Conservation (phyloP, 2,797 vertebrate genomes). For the Gastrophryne carolinensis region DNA sequence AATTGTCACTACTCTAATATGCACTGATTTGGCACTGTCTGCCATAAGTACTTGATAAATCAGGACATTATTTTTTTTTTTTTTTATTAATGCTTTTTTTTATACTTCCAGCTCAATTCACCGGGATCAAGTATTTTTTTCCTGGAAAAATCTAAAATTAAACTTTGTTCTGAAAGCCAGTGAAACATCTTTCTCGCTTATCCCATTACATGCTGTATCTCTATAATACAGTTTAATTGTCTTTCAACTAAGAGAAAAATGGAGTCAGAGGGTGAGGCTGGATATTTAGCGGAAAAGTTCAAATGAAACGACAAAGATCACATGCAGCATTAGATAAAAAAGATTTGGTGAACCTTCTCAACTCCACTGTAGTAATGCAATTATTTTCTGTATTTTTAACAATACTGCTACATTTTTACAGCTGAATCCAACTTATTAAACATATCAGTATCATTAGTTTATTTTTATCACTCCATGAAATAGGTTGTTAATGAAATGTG, state of each 20-base stretch:
- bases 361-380: constrained; percentile 9
- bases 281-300: neutral
- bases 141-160: neutral
- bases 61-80: neutral
- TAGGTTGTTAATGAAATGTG: neutral
- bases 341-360: neutral
- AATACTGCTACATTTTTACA: neutral
- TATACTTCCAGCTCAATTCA: neutral
- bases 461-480: neutral
- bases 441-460: neutral
- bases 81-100: neutral
- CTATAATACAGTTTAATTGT: constrained; percentile 1
- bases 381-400: constrained; percentile 8
- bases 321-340: neutral
- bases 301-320: constrained; percentile 1
- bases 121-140: neutral
- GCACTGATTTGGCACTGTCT: too few relatives aligned
- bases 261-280: neutral
- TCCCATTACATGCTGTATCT: neutral
- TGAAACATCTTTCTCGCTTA: neutral
- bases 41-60: too few relatives aligned
- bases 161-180: neutral
- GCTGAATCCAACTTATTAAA: neutral
- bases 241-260: constrained; percentile 12
- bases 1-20: too few relatives aligned